Conservation (phyloP, 2,113 vertebrate species). For the Himantopus leucocephalus region DNA sequence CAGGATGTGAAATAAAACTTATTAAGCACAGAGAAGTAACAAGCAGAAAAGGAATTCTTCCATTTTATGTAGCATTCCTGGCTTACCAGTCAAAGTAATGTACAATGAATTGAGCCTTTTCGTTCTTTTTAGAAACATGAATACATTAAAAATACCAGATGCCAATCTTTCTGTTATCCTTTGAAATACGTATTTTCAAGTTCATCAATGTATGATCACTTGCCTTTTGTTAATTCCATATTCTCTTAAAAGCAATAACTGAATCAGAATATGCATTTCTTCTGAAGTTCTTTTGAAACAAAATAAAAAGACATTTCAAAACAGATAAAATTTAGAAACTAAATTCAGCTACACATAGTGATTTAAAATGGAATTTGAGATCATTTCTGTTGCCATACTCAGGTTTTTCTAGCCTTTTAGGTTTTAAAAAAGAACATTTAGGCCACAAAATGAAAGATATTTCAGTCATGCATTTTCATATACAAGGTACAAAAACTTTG, state of each 20-base stretch:
- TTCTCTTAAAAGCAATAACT: not conserved
- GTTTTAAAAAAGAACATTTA: not conserved
- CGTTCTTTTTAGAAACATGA: not conserved
- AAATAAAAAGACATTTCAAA: not conserved
- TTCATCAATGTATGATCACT: not conserved
- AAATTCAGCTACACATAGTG: not conserved
- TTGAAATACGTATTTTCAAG: not conserved
- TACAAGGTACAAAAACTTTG: fast-evolving
- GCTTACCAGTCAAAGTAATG: not conserved
- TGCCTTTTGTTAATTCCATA: not conserved
- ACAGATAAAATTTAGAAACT: not conserved
- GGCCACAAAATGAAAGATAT: not conserved
- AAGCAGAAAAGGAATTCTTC: not conserved
- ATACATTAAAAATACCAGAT: not conserved
- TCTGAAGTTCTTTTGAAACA: not conserved
- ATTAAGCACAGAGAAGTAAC: not conserved
- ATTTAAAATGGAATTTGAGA: not conserved
- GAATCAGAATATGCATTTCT: not conserved
- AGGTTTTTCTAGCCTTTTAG: not conserved
- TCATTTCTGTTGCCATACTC: not conserved
- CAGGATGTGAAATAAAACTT: not conserved
- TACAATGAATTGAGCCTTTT: not conserved
- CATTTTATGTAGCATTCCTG: not conserved
- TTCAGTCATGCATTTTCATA: not conserved
- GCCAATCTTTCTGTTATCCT: not conserved